These are phyloP conservation scores for Campoplex capitator DNA, from an alignment of 2,888 invertebrate species.

Conservation along the genomic window DNA sequence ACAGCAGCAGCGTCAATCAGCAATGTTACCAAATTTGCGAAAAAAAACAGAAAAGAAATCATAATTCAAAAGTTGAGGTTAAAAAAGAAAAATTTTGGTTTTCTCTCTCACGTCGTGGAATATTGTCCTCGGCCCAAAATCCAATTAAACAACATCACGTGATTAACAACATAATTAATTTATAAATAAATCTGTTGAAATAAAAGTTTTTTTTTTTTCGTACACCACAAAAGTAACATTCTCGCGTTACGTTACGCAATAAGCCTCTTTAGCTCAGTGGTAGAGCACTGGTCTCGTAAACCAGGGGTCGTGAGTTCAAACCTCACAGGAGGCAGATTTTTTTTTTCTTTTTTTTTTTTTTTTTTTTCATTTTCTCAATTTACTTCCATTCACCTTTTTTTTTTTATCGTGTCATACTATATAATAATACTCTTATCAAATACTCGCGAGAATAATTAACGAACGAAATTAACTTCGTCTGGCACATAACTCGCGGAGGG, in stretches of 20 bases:
- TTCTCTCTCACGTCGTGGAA: conserved; percentile 14
- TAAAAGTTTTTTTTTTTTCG: neutral
- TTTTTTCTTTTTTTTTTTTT: conserved; percentile 60
- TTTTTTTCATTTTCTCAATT: conserved; percentile 63
- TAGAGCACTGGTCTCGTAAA: conserved; percentile 95
- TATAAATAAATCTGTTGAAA: neutral
- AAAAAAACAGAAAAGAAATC: neutral
- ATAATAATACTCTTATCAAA: neutral
- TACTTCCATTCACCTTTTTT: neutral
- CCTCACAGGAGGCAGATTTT: conserved; percentile 90
- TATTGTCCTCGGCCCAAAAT: neutral
- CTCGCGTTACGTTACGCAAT: conserved; percentile 40
- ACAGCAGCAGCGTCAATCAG: neutral
- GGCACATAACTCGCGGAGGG: neutral
- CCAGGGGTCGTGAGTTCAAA: conserved; percentile 95
- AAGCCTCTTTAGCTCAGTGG: conserved; percentile 93
- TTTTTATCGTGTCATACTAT: neutral
- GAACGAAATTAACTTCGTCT: neutral
- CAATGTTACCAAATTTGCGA: conserved; percentile 2
- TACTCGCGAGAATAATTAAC: neutral
- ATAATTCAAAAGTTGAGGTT: neutral
- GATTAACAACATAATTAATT: conserved; percentile 1
- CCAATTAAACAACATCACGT: neutral
- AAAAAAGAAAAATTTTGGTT: neutral
- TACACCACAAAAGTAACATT: conserved; percentile 28